Conservation (phyloP, 2,797 vertebrate genomes). For the Chanos chanos region DNA sequence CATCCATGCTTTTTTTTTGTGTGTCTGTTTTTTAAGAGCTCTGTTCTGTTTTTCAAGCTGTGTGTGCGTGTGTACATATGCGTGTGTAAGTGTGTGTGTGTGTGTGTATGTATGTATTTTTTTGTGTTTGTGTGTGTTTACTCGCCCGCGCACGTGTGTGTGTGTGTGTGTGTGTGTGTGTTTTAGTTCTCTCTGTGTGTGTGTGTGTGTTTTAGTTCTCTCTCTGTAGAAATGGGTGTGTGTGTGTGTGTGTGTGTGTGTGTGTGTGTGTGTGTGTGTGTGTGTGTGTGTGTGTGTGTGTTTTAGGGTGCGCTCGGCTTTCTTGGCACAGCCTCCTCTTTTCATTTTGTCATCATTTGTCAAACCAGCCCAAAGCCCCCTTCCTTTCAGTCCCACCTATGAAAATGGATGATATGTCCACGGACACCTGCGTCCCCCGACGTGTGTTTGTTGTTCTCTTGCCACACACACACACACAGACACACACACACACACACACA, state of each 20-base stretch:
- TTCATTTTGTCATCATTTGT: constrained; percentile 61
- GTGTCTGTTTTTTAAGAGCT: too few species aligned
- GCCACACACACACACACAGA: background rate
- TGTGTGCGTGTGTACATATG: too few species aligned
- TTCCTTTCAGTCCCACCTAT: constrained; percentile 21
- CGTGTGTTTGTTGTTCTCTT: constrained; percentile 10
- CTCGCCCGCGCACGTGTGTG: too few species aligned
- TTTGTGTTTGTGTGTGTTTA: too few species aligned
- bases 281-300: constrained; percentile 44
- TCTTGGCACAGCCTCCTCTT: constrained; percentile 42
- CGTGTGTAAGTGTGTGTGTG: too few species aligned
- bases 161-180: background rate
- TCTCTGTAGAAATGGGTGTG: background rate
- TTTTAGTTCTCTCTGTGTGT: too few species aligned
- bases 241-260: constrained; percentile 27
- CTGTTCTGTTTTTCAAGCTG: too few species aligned
- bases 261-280: constrained; percentile 33
- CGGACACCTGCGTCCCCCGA: constrained; percentile 52
- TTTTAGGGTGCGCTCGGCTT: constrained; percentile 33
- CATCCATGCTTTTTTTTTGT: background rate
- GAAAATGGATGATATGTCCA: constrained; percentile 51
- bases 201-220: constrained; percentile 6
- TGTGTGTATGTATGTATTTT: too few species aligned
- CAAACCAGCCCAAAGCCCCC: constrained; percentile 31
- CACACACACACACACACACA: background rate